These are phyloP conservation scores for Lithodes maja DNA, from an alignment of 2,888 invertebrate genomes.

Conservation along the genomic window DNA sequence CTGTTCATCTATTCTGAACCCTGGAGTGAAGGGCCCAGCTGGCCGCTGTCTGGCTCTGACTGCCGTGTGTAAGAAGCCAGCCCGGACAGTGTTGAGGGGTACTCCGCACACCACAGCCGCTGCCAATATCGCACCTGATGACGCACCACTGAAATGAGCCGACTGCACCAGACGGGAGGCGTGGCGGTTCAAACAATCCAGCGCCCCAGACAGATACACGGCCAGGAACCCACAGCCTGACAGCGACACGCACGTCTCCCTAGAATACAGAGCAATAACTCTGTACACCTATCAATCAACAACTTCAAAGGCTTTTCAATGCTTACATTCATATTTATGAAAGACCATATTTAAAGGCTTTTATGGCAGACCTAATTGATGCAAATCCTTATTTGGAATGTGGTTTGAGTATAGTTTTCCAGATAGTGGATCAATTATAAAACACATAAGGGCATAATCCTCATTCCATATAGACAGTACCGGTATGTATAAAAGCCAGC, in stretches of 20 bases:
- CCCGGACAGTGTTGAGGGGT: constrained; percentile 41
- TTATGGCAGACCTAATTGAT: no score
- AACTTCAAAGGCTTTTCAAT: no score
- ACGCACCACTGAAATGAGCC: constrained; percentile 55
- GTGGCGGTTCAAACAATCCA: constrained; percentile 41
- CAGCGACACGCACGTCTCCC: constrained; percentile 59
- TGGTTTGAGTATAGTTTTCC: no score
- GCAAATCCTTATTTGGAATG: no score
- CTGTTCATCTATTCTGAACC: constrained; percentile 55
- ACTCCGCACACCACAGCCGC: constrained; percentile 52
- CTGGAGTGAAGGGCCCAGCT: constrained; percentile 62
- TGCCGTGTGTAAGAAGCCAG: constrained; percentile 47
- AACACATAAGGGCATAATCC: no score
- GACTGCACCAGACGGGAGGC: constrained; percentile 41
- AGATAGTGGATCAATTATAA: no score
- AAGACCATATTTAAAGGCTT: no score
- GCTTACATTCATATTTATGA: no score
- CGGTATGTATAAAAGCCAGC: no score
- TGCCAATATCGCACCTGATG: constrained; percentile 66
- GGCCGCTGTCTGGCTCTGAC: constrained; percentile 39
- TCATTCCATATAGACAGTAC: no score
- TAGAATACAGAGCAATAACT: constrained; percentile 33
- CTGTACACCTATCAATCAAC: background rate
- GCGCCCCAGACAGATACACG: constrained; percentile 61
- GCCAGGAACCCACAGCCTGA: constrained; percentile 70